phyloP scores from a whole-genome alignment of 1,140 invertebrate genomes.

The Drosophila chauvacae region DNA sequence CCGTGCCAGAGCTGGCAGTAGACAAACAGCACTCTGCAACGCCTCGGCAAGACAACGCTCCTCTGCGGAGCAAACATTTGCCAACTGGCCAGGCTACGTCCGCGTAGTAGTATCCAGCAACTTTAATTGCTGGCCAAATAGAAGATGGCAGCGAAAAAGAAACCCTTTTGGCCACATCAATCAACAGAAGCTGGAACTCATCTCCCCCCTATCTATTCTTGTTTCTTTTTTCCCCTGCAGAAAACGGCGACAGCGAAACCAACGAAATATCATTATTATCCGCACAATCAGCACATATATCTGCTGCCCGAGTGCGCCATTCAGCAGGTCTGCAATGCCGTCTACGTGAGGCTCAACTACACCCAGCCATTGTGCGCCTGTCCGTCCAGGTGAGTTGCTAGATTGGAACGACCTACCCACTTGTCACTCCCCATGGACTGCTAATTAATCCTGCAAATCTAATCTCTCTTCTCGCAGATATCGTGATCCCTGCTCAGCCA shows the following conservation, averaged over 20 bases:
- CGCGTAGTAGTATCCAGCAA: not conserved
- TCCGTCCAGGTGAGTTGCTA: conserved; percentile 87
- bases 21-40: conserved; percentile 48
- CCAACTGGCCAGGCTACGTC: conserved; percentile 41
- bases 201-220: conserved; percentile 6
- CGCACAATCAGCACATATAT: conserved; percentile 96
- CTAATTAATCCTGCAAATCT: conserved; percentile 52
- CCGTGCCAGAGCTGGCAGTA: conserved; percentile 44
- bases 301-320: conserved; percentile 95
- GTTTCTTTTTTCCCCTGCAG: conserved; percentile 86
- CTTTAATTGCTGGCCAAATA: conserved; percentile 52
- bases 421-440: conserved; percentile 36
- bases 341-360: conserved; percentile 95
- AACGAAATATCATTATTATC: conserved; percentile 96
- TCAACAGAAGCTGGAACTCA: conserved; percentile 41
- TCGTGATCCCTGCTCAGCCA: conserved; percentile 94
- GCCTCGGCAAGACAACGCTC: conserved; percentile 50
- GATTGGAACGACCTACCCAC: conserved; percentile 16
- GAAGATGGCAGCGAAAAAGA: conserved; percentile 4
- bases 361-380: conserved; percentile 96
- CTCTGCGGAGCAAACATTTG: conserved; percentile 60
- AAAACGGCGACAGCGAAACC: conserved; percentile 92
- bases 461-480: conserved; percentile 85
- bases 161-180: conserved; percentile 53
- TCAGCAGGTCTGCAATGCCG: conserved; percentile 96